Base-by-base conservation (phyloP, 2,113 vertebrate genomes). In the Acanthochromis polyacanthus region DNA sequence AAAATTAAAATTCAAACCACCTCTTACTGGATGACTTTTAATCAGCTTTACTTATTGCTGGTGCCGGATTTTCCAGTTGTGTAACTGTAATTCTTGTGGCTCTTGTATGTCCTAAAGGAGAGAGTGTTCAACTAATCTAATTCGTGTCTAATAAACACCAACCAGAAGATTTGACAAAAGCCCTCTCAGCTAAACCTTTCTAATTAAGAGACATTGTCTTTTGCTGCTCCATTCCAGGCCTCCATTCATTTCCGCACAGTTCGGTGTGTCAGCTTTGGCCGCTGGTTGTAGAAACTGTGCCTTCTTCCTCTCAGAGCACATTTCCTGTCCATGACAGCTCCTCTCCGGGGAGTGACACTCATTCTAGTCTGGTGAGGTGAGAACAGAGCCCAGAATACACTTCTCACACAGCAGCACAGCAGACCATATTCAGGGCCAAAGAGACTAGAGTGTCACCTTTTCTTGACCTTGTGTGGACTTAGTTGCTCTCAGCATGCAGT, bases 331-430 rank as follows among this genome's bases (percentile, higher is more conserved):
- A 83, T 94, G 95, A 96, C 93, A 95, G 94, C 88, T 94, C 82
- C 84, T 94, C 95, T 94, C 95, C 61, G 71, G 93, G 95, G 95
- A 94, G 46, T 67, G 86, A 93, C 95, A 94, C 88, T 96, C 90
- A 95, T 95, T 96, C 95, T 91, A 93, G 83, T 86, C 92, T 79
- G 75, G 78, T 91, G 90, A 92, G 92, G 90, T 91, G 84, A 94
- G 93, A 94, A 86, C 91, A 85, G 89, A 92, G 93, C 91, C 88
- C 87, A 63, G 81, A 91, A 95, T 93, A 69, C 75, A 82, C 91
- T 93, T 81, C 88, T 81, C 64, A 83, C 94, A 92, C 75, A 72
- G 71, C 56, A 74, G 84, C 92, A 86, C 66, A 85, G 81, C 81
- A 62, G 67, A 76, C 84, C 67, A 70, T 58, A 59, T 66, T 79